A percentile compares a stretch with the other conserved stretches of the same genome.
These are phyloP conservation scores for Glareola pratincola DNA, from an alignment of 2,113 vertebrate genomes.

Conservation along the genomic window DNA sequence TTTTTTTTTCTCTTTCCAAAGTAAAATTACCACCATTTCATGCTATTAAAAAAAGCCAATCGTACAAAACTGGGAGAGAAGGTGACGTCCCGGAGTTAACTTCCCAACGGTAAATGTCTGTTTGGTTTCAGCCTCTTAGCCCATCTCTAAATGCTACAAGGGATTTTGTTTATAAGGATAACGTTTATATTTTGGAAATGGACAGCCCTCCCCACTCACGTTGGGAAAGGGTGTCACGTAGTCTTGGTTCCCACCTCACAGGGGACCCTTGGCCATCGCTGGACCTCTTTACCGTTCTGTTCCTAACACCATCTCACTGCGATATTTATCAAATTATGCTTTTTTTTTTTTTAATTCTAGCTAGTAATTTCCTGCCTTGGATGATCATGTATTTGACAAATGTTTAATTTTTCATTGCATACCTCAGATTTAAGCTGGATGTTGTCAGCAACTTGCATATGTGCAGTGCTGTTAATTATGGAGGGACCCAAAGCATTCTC, in stretches of 20 bases:
- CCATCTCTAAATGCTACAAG: background rate
- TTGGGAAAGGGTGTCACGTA: background rate
- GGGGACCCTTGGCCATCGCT: background rate
- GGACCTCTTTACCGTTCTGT: background rate
- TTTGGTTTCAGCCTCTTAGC: background rate
- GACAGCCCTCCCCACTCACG: background rate
- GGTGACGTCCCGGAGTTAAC: background rate
- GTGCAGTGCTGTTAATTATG: background rate
- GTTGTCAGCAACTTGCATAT: background rate
- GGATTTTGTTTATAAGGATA: background rate
- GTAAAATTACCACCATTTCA: slow-evolving; percentile 17
- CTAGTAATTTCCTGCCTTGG: background rate
- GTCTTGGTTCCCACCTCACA: background rate
- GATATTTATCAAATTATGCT: background rate
- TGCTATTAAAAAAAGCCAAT: background rate
- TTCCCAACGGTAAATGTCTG: background rate
- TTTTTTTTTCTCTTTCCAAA: background rate
- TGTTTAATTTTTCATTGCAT: background rate
- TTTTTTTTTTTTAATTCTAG: background rate
- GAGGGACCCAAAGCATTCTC: background rate
- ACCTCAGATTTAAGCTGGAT: slow-evolving; percentile 5
- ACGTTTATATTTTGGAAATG: background rate
- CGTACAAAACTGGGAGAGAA: background rate
- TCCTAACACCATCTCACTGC: background rate
- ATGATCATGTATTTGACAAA: background rate